Evolutionary conservation across 2,113 vertebrate genomes (phyloP).

Genomic region (Abramis brama): DNA sequence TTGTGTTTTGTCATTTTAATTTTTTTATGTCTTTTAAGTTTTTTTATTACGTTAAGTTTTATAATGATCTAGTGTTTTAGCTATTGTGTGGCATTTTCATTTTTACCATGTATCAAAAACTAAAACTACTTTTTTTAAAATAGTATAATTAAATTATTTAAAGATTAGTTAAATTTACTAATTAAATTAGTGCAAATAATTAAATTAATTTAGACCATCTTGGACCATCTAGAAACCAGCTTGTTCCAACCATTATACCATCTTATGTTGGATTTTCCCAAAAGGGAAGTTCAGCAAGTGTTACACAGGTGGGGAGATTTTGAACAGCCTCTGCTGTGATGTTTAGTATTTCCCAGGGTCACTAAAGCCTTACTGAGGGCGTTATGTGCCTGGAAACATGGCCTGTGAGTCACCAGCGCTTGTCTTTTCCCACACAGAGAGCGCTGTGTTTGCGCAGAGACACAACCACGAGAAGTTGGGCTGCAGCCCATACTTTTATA

Average conservation of each 20-base stretch:
- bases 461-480: constrained; percentile 12
- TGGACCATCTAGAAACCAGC: background rate
- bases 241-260: background rate
- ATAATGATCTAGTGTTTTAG: too few species aligned
- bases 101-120: background rate
- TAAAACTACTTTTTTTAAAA: too few species aligned
- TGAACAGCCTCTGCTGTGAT: background rate
- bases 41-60: too few species aligned
- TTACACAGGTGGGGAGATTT: background rate
- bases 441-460: constrained; percentile 21
- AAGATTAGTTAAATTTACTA: too few species aligned
- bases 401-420: constrained; percentile 12
- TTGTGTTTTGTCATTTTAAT: too few species aligned
- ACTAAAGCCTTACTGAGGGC: background rate
- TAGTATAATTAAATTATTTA: background rate
- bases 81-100: too few species aligned
- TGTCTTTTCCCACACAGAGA: constrained; percentile 44
- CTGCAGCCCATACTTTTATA: constrained; percentile 42
- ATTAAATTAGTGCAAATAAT: background rate
- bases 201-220: background rate
- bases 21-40: too few species aligned
- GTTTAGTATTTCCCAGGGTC: constrained; percentile 2
- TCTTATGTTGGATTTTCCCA: background rate
- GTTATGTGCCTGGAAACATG: constrained; percentile 8
- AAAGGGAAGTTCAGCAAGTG: background rate